Evolutionary conservation across 2,113 vertebrate species (phyloP), one percentile per base, ranked within the genome.

Genomic region (Myotis yumanensis): DNA sequence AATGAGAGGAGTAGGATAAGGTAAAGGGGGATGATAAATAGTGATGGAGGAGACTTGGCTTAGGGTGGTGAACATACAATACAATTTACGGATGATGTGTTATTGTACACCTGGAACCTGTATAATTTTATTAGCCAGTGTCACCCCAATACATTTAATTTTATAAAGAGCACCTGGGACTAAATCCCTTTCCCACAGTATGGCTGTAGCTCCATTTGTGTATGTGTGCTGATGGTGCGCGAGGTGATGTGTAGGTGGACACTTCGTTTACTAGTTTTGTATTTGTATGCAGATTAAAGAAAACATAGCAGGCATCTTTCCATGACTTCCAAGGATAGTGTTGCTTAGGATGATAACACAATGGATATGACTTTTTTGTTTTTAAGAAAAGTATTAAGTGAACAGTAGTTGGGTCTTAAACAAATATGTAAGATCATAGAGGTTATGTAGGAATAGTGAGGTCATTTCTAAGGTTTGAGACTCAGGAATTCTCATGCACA

Each of bases 171-270:
- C 28, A 48, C 90, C 94, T 92, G 88, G 62, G n/a, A 80, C n/a
- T 72, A 79, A 93, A 77, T 92, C 62, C 79, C 23, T 82, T 94
- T 87, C 25, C 75, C 59, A n/a, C 73, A 86, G 64, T 66, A 32
- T 97, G 76, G 37, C 62, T 85, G 94, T 85, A 12, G 66, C 75
- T 81, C 51, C 25, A 20, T 83, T 68, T 72, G 68, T 76, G 17
- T 62, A 2, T 37, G 9, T 68, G 12, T 46, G 43, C 22, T 71
- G n/a, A n/a, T 88, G 57, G 37, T 54, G 32, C 64, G 0, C 7
- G 18, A 84, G 59, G 40, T 93, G 20, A 72, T 71, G 93, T 94
- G 82, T 89, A 51, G 46, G 37, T 35, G 23, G 59, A 40, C 86
- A 18, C 10, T 91, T 83, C 11, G 2, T 77, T 77, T 51, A 28